Conservation (phyloP, 1,140 invertebrate species). For the Portunus trituberculatus region DNA sequence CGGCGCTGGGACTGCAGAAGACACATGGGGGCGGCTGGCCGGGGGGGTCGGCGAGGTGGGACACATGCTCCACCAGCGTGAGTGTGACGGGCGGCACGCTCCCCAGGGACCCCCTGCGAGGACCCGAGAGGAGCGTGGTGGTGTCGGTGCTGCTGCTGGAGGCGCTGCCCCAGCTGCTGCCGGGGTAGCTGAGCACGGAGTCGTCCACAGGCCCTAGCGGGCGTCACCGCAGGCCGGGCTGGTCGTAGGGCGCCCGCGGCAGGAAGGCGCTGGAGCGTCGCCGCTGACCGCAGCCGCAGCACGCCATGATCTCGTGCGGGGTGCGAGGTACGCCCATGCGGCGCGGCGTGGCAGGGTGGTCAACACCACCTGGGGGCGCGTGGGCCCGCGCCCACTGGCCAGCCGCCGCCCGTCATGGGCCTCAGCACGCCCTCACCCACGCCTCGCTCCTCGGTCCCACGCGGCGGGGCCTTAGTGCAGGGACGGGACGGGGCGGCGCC, state of each 20-base stretch:
- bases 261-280: constrained; percentile 73
- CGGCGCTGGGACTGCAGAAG: constrained; percentile 56
- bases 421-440: not conserved
- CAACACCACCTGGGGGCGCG: not conserved
- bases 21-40: constrained; percentile 61
- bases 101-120: constrained; percentile 26
- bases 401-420: too few species aligned
- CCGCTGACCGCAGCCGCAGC: constrained; percentile 75
- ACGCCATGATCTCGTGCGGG: constrained; percentile 62
- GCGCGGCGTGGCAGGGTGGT: not conserved
- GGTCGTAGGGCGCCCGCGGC: constrained; percentile 70
- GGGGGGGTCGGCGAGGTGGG: constrained; percentile 65
- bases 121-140: constrained; percentile 35
- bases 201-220: constrained; percentile 30
- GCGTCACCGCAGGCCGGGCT: constrained; percentile 73
- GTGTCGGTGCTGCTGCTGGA: constrained; percentile 49
- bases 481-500: not conserved
- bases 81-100: constrained; percentile 49
- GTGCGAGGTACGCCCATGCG: constrained; percentile 57
- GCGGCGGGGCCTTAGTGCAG: not conserved
- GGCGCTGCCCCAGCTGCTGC: constrained; percentile 56
- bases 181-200: constrained; percentile 31
- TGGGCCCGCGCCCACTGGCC: not conserved
- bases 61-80: constrained; percentile 69
- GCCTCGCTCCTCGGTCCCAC: not conserved